These are phyloP conservation scores for Ischnura elegans DNA, from an alignment of 2,888 invertebrate genomes.

Conservation along the genomic window DNA sequence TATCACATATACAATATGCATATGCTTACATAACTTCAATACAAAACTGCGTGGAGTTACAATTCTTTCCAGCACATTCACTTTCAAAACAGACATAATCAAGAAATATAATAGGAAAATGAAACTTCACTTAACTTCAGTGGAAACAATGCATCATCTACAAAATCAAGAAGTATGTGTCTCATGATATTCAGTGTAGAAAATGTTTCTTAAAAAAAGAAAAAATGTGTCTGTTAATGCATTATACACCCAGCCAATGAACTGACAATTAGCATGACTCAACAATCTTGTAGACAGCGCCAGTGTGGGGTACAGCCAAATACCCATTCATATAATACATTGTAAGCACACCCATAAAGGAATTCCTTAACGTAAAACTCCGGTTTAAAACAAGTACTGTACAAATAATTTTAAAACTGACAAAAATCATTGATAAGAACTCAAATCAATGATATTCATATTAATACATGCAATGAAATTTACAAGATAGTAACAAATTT, in stretches of 20 bases:
- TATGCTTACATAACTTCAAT: conserved; percentile 62
- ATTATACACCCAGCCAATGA: conserved; percentile 59
- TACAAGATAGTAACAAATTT: conserved; percentile 14
- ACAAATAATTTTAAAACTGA: conserved; percentile 60
- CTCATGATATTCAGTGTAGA: conserved; percentile 28
- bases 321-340: conserved; percentile 50
- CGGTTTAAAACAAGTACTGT: conserved; percentile 58
- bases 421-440: conserved; percentile 52
- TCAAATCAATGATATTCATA: conserved; percentile 25
- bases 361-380: conserved; percentile 53
- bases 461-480: conserved; percentile 18
- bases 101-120: conserved; percentile 50
- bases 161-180: conserved; percentile 50
- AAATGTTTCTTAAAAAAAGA: conserved; percentile 41
- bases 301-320: conserved; percentile 36
- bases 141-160: conserved; percentile 29
- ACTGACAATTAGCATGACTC: conserved; percentile 63
- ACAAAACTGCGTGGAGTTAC: conserved; percentile 53
- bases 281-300: conserved; percentile 60
- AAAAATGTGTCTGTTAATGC: conserved; percentile 45
- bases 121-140: conserved; percentile 49
- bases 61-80: conserved; percentile 52
- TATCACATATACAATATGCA: conserved; percentile 67
- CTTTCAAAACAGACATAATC: conserved; percentile 59
- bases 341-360: conserved; percentile 58